A percentile compares a stretch with the other conserved stretches of the same genome.
Evolutionary conservation across 2,797 vertebrate genomes (phyloP).

Genomic region (Spinibarbus caldwelli): DNA sequence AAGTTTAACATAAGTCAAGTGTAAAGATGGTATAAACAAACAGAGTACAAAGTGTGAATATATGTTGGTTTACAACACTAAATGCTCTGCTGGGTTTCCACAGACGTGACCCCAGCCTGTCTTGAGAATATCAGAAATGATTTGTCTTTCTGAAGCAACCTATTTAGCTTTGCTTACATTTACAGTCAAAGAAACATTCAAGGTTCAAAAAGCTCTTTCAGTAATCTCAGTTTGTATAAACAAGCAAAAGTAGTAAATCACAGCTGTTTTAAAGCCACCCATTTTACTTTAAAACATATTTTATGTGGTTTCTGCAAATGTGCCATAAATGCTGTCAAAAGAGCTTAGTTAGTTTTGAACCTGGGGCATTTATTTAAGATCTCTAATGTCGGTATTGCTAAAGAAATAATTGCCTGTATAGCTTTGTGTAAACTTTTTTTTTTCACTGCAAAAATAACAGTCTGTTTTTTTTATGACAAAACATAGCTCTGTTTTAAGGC

Average conservation of each 20-base stretch:
- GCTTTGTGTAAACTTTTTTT: background rate
- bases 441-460: background rate
- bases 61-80: constrained; percentile 80
- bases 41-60: constrained; percentile 73
- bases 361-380: background rate
- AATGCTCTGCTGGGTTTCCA: constrained; percentile 81
- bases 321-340: background rate
- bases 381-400: background rate
- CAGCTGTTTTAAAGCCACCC: background rate
- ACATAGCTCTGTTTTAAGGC: constrained; percentile 40
- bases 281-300: background rate
- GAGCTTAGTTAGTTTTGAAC: background rate
- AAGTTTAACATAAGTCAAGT: background rate
- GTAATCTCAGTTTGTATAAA: background rate
- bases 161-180: too few species aligned
- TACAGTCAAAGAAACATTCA: background rate
- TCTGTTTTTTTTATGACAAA: constrained; percentile 28
- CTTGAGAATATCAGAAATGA: constrained; percentile 81
- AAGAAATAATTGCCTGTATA: background rate
- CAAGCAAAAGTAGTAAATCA: background rate
- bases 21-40: too few species aligned
- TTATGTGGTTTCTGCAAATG: background rate
- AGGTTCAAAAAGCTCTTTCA: background rate
- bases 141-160: constrained; percentile 55
- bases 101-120: constrained; percentile 81